Base-by-base conservation (phyloP, 1,140 invertebrate genomes). In the Philopotamus ludificatus region DNA sequence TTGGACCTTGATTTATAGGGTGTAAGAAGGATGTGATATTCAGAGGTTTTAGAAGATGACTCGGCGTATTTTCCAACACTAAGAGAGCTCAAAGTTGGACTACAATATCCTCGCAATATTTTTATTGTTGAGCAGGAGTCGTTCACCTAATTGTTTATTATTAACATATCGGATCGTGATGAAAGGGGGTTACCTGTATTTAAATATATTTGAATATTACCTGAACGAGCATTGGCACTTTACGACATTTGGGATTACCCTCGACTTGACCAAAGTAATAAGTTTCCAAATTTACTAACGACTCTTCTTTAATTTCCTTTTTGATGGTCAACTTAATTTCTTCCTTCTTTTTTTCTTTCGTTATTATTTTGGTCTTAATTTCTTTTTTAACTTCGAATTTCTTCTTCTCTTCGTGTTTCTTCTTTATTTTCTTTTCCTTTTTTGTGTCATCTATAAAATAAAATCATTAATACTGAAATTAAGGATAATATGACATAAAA, bases 211-310 rank as follows among this genome's bases (percentile, higher is more conserved):
- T 47, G 44, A 4, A 47, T 47, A 47, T 4, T 20, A 81, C 79
- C 75, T 77, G 71, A 28, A 79, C 78, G 59, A 77, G 72, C 50
- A 81, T 79, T 45, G 51, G 34, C 50, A 53, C 60, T 47, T 67
- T 72, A 51, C 41, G 15, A 45, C 62, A n/a, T 0, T 65, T 50
- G 0, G 61, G 66, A 3, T 75, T 70, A 0, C 77, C 77, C 3
- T 75, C 76, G 2, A 81, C 73, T 54, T 83, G 82, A 12, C 84
- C 85, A 70, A 85, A 87, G 73, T 86, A 87, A 70, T 83, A 85
- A 42, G 80, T 75, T 70, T 86, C 85, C 60, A 83, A 67, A 9
- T 75, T 74, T n/a, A 78, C 76, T 71, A 76, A 71, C 51, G 45
- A 51, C 1, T 70, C 65, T 22, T 68, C 66, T 49, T 63, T 75